Conservation (phyloP, 2,113 vertebrate genomes). For the Neogobius melanostomus region DNA sequence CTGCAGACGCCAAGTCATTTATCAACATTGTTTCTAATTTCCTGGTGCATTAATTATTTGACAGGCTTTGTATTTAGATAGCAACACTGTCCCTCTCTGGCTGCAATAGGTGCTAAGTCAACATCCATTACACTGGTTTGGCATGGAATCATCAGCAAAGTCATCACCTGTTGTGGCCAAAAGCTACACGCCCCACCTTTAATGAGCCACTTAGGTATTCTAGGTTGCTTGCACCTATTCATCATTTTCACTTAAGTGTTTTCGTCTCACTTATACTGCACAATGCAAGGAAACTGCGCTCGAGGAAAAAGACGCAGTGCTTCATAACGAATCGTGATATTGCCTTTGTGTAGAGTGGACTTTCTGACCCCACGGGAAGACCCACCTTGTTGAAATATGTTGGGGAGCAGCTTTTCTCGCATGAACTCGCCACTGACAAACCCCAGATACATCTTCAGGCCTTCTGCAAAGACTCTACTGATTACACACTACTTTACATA, state of each 20-base stretch:
- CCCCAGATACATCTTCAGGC: slow-evolving; percentile 27
- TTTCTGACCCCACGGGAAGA: slow-evolving; percentile 61
- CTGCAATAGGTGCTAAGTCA: neutral
- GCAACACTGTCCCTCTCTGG: neutral
- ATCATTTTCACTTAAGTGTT: slow-evolving; percentile 30
- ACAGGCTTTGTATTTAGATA: neutral
- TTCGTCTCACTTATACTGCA: slow-evolving; percentile 35
- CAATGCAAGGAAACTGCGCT: slow-evolving; percentile 64
- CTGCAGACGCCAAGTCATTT: neutral
- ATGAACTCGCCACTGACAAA: slow-evolving; percentile 26
- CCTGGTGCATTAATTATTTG: neutral
- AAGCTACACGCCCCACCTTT: slow-evolving; percentile 13
- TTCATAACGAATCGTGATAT: slow-evolving; percentile 19
- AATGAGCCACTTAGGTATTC: slow-evolving; percentile 46
- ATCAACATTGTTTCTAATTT: neutral
- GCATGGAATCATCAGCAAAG: neutral
- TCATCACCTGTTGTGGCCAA: neutral
- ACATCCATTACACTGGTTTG: neutral
- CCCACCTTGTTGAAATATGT: slow-evolving; percentile 68
- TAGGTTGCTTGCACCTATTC: slow-evolving; percentile 35
- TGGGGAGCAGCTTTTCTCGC: slow-evolving; percentile 35
- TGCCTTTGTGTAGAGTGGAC: slow-evolving; percentile 18
- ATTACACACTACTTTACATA: slow-evolving; percentile 9
- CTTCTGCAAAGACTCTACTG: slow-evolving; percentile 27
- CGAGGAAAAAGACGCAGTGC: slow-evolving; percentile 18